phyloP scores from a whole-genome alignment of 2,888 invertebrate genomes.

The Petrolisthes manimaculis region DNA sequence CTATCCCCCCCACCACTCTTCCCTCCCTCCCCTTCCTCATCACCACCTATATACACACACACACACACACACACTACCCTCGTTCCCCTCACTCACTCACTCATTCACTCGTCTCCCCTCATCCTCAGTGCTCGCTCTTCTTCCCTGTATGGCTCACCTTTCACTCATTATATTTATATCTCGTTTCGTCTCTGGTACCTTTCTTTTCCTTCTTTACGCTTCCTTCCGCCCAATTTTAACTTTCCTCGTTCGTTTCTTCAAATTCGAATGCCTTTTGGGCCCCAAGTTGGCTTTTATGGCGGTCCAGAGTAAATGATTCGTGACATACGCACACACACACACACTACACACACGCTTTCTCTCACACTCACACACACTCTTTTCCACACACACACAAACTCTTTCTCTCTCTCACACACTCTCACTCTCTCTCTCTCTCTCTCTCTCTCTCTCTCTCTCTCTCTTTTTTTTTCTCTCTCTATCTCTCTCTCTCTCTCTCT shows the following conservation, averaged over 20 bases:
- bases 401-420: too few species aligned
- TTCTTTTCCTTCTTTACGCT: not conserved
- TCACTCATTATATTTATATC: not conserved
- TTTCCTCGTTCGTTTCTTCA: not conserved
- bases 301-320: not conserved
- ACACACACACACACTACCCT: not conserved
- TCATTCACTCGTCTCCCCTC: not conserved
- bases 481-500: not conserved
- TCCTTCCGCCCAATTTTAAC: constrained; percentile 1
- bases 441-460: constrained; percentile 3
- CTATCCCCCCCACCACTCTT: too few species aligned
- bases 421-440: too few species aligned
- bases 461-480: not conserved
- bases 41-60: too few species aligned
- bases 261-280: not conserved
- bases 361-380: too few species aligned
- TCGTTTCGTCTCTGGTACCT: not conserved
- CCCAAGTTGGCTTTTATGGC: not conserved
- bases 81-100: not conserved
- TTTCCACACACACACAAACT: too few species aligned
- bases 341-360: too few species aligned
- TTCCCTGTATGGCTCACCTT: not conserved
- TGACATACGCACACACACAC: too few species aligned
- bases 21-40: too few species aligned
- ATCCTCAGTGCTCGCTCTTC: not conserved